Conservation (phyloP, 1,140 invertebrate species). For the Pristionchus pacificus region DNA sequence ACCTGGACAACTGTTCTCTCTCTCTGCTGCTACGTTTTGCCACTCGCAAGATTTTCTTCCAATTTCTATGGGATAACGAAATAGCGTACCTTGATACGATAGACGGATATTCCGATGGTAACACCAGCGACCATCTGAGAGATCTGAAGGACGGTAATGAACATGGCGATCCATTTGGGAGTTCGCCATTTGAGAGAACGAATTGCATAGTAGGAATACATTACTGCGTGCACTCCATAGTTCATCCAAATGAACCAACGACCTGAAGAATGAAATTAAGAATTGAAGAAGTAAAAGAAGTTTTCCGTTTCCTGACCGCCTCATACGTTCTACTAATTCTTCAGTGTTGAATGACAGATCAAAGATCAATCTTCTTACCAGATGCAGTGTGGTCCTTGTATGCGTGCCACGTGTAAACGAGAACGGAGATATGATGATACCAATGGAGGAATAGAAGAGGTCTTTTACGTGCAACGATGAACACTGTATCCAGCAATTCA, state of each 20-base stretch:
- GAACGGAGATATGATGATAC: conserved; percentile 69
- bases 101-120: conserved; percentile 79
- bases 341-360: too few species aligned
- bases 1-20: too few species aligned
- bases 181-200: conserved; percentile 76
- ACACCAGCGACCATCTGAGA: conserved; percentile 92
- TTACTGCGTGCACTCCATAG: conserved; percentile 92
- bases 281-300: too few species aligned
- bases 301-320: too few species aligned
- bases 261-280: too few species aligned
- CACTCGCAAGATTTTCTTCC: too few species aligned
- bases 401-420: conserved; percentile 94
- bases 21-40: too few species aligned
- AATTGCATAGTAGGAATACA: conserved; percentile 97
- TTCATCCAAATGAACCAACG: conserved; percentile 99
- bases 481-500: conserved; percentile 53
- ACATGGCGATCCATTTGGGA: conserved; percentile 77
- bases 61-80: too few species aligned
- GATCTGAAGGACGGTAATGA: conserved; percentile 85
- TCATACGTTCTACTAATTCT: too few species aligned
- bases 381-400: conserved; percentile 92
- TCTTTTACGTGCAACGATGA: conserved; percentile 55
- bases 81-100: conserved; percentile 57
- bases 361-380: too few species aligned
- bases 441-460: conserved; percentile 56